Evolutionary conservation across 2,888 invertebrate genomes (phyloP).

Genomic region (Dasypogon diadema): DNA sequence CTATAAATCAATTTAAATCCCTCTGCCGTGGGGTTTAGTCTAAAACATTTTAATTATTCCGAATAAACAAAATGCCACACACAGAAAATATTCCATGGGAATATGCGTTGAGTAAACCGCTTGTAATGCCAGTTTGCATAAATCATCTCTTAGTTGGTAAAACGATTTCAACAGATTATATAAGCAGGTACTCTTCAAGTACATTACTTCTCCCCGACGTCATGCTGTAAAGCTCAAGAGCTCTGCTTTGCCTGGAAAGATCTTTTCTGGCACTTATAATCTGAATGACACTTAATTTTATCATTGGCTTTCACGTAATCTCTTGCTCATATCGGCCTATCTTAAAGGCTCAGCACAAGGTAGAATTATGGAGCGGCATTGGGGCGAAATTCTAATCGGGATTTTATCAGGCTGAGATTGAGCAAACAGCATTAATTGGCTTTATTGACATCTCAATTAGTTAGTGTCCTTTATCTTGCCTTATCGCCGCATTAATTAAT

Average conservation of each 20-base stretch:
- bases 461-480: neutral
- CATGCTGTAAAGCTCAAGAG: neutral
- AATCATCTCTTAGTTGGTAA: no score
- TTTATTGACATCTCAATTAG: slow-evolving; percentile 18
- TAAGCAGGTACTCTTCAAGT: no score
- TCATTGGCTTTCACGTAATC: neutral
- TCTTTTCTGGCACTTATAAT: neutral
- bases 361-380: neutral
- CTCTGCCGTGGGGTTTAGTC: no score
- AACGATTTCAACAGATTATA: no score
- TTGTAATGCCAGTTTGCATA: no score
- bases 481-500: slow-evolving; percentile 34
- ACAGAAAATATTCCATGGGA: no score
- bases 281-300: neutral
- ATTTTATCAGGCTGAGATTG: neutral
- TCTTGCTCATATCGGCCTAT: neutral
- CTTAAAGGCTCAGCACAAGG: neutral
- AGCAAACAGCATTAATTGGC: neutral
- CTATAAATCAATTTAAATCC: no score
- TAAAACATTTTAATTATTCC: no score
- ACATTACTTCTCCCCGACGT: no score
- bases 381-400: neutral
- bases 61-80: no score
- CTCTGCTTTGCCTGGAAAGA: neutral
- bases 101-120: no score